Conservation (phyloP, 2,113 vertebrate species). For the Hippocampus comes region DNA sequence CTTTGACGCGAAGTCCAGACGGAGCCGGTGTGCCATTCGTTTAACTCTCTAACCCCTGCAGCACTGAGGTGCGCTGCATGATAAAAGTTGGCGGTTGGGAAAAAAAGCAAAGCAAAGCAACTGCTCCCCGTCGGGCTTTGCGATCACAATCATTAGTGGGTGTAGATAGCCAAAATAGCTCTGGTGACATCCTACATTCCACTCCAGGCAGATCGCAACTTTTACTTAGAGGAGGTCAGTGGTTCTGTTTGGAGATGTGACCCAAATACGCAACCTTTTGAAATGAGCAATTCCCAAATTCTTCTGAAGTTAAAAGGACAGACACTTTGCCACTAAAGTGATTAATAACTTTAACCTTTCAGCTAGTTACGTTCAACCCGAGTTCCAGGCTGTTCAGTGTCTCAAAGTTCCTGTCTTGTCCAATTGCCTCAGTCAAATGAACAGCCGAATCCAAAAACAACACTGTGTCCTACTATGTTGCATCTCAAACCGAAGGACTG, state of each 20-base stretch:
- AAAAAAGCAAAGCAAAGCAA: constrained; percentile 69
- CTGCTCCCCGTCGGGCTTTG: constrained; percentile 64
- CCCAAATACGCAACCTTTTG: constrained; percentile 67
- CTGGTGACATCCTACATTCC: constrained; percentile 77
- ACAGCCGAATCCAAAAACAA: constrained; percentile 46
- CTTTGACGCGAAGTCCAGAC: constrained; percentile 87
- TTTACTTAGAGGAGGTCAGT: constrained; percentile 66
- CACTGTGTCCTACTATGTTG: constrained; percentile 55
- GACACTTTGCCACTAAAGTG: constrained; percentile 55
- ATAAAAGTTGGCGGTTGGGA: constrained; percentile 53
- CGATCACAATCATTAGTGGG: constrained; percentile 76
- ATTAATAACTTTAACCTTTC: constrained; percentile 27
- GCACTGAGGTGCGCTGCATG: constrained; percentile 63
- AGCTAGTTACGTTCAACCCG: constrained; percentile 54
- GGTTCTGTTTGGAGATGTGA: constrained; percentile 63
- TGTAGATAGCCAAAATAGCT: constrained; percentile 77
- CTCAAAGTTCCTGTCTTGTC: constrained; percentile 33
- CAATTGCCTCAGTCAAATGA: constrained; percentile 14
- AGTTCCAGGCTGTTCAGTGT: constrained; percentile 63
- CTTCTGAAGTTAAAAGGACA: constrained; percentile 65
- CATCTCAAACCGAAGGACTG: constrained; percentile 60
- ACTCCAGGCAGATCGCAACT: constrained; percentile 62
- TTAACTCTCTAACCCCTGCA: constrained; percentile 80
- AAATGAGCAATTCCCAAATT: constrained; percentile 67
- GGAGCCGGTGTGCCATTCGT: constrained; percentile 88